These are phyloP conservation scores for Microcebus griseorufus DNA, from an alignment of 2,113 vertebrate species.

Conservation along the genomic window DNA sequence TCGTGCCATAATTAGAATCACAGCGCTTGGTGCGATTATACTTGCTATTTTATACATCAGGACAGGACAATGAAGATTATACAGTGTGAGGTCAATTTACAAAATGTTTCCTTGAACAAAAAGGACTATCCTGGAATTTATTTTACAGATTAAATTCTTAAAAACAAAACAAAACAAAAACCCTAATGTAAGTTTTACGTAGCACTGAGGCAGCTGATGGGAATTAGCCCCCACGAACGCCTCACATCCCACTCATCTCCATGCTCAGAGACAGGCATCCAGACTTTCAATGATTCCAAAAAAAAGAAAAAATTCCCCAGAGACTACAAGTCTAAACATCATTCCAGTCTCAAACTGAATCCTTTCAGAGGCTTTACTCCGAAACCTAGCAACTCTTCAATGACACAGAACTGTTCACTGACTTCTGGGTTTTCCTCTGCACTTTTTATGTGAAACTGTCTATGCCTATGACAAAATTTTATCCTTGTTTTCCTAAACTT, in stretches of 20 bases:
- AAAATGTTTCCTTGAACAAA: slow-evolving; percentile 58
- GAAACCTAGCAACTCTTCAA: background rate
- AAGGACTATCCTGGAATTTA: slow-evolving; percentile 49
- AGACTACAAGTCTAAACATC: background rate
- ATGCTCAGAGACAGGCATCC: background rate
- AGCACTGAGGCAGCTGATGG: background rate
- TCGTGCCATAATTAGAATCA: slow-evolving; percentile 1
- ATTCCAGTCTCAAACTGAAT: background rate
- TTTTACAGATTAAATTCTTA: slow-evolving; percentile 43
- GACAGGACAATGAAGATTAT: slow-evolving; percentile 55
- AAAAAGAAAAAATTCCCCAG: background rate
- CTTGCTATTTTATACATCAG: background rate
- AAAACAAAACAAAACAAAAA: slow-evolving; percentile 38
- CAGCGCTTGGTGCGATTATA: slow-evolving; percentile 5
- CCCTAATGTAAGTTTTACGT: background rate
- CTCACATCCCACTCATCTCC: background rate
- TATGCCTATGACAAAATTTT: slow-evolving; percentile 27
- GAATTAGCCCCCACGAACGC: background rate
- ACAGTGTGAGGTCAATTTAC: slow-evolving; percentile 65
- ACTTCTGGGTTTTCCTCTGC: background rate
- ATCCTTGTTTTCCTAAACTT: background rate
- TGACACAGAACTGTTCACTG: background rate
- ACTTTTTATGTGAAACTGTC: background rate
- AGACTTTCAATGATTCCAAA: background rate
- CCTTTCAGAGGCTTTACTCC: background rate